phyloP scores from a whole-genome alignment of 1,140 invertebrate genomes.

The Sycophaga agraensis region DNA sequence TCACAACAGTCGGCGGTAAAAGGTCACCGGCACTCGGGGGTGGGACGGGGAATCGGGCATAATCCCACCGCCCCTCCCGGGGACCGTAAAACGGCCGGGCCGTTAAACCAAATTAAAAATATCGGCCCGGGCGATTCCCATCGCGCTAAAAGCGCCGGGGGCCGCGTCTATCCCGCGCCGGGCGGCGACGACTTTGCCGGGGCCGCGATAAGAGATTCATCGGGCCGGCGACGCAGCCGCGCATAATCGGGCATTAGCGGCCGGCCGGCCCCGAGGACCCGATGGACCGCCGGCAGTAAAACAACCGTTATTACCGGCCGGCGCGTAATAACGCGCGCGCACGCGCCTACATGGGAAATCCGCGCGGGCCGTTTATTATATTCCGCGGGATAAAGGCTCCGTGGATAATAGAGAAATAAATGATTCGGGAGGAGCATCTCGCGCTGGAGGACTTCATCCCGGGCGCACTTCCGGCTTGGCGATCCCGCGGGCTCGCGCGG shows the following conservation, averaged over 20 bases:
- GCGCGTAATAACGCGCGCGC: not conserved
- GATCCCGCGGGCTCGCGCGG: not conserved
- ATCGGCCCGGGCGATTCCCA: conserved; percentile 38
- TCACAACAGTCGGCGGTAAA: no score
- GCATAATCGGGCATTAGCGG: conserved; percentile 23
- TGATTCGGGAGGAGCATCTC: not conserved
- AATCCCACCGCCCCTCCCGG: no score
- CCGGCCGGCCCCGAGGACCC: not conserved
- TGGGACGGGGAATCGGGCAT: no score
- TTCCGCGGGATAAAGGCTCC: conserved; percentile 9
- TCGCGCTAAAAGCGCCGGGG: not conserved
- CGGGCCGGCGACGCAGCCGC: conserved; percentile 20
- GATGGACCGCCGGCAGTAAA: conserved; percentile 15
- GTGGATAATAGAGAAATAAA: conserved; percentile 22
- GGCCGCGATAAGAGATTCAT: no score
- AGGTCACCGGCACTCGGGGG: no score
- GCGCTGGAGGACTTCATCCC: not conserved
- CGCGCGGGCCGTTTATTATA: conserved; percentile 1
- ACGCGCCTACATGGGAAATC: conserved; percentile 1
- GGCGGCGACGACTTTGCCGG: not conserved
- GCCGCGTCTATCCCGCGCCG: not conserved
- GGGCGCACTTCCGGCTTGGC: not conserved
- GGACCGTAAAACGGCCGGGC: no score
- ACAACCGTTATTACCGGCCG: conserved; percentile 21
- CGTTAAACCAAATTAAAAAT: no score